Evolutionary conservation across 2,113 vertebrate genomes (phyloP), one percentile per base, ranked within the genome.

Genomic region (Aspidoscelis tigris): DNA sequence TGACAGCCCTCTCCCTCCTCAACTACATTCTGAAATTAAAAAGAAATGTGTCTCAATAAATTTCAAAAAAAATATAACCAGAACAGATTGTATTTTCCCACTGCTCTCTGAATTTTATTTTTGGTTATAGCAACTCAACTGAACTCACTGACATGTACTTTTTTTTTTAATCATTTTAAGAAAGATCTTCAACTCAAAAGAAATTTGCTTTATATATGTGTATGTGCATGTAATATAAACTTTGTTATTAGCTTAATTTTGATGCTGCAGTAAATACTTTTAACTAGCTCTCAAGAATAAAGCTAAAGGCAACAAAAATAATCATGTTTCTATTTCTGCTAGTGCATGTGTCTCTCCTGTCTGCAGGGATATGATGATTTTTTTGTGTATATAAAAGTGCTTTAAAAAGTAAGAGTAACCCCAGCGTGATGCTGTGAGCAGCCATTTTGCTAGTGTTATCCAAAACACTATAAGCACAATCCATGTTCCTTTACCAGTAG

Each of bases 291-390:
- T 82, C 81, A 91, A 87, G 87, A 47, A 85, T 90, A 93, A 90
- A 90, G 91, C 92, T 94, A 86, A 66, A 89, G 87, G 71, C 84
- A 84, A 90, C 92, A 91, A 88, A 93, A 91, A 87, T 78, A 80
- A 53, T 87, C 73, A 81, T 78, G 5, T 9, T 9, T 85, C 6
- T 68, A 80, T 39, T 64, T 50, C 2, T 81, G 85, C 83, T 72
- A 82, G 89, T 92, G 94, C 81, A 83, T 90, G 88, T 84, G 89
- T 71, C 69, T 76, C 82, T 90, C 78, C 83, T 89, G 91, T 89
- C 85, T 75, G 76, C 14, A 3, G 65, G 76, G 7, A 7, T 0
- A 50, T 9, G 47, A n/a, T 80, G 85, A 55, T 81, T 89, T 81
- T 43, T 83, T 88, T 81, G 85, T 22, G 39, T 24, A 87, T 44